A percentile compares a stretch with the other conserved stretches of the same genome.
These are phyloP conservation scores for Eristalinus aeneus DNA, from an alignment of 2,888 invertebrate species.

Conservation along the genomic window DNA sequence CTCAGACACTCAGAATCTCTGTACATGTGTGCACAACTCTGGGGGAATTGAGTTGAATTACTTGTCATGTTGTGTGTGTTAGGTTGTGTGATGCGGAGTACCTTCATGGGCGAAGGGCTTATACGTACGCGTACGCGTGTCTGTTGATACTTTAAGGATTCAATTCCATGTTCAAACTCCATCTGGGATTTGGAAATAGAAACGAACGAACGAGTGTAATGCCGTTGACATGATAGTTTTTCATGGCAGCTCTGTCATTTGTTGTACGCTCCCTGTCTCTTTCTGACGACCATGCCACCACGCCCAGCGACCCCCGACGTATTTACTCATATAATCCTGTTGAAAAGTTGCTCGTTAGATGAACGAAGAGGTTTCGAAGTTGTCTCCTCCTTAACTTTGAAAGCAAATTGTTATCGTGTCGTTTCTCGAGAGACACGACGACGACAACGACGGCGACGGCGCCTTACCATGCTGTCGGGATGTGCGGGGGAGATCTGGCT, in stretches of 20 bases:
- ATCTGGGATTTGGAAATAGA: slow-evolving; percentile 47
- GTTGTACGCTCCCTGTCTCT: slow-evolving; percentile 3
- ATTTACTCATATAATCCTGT: slow-evolving; percentile 47
- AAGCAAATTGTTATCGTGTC: slow-evolving; percentile 52
- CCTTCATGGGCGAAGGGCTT: slow-evolving; percentile 37
- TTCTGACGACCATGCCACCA: neutral
- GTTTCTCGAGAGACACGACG: slow-evolving; percentile 36
- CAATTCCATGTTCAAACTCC: slow-evolving; percentile 50
- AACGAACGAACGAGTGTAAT: slow-evolving; percentile 57
- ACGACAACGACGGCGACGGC: neutral
- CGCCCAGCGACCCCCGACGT: neutral
- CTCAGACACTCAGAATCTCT: neutral
- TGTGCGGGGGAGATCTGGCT: neutral
- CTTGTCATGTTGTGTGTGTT: slow-evolving; percentile 26
- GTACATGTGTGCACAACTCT: slow-evolving; percentile 21
- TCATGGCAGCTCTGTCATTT: slow-evolving; percentile 49
- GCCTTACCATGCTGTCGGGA: too few relatives aligned
- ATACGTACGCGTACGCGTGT: neutral
- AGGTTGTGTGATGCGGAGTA: neutral
- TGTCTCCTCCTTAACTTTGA: slow-evolving; percentile 29
- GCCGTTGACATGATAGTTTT: slow-evolving; percentile 66
- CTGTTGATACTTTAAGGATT: slow-evolving; percentile 49
- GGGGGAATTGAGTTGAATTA: slow-evolving; percentile 25
- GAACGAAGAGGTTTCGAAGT: slow-evolving; percentile 4
- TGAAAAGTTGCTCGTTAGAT: slow-evolving; percentile 63